A percentile compares a stretch with the other conserved stretches of the same genome.
Conservation (phyloP, 2,888 invertebrate species). For the Macaria notata region DNA sequence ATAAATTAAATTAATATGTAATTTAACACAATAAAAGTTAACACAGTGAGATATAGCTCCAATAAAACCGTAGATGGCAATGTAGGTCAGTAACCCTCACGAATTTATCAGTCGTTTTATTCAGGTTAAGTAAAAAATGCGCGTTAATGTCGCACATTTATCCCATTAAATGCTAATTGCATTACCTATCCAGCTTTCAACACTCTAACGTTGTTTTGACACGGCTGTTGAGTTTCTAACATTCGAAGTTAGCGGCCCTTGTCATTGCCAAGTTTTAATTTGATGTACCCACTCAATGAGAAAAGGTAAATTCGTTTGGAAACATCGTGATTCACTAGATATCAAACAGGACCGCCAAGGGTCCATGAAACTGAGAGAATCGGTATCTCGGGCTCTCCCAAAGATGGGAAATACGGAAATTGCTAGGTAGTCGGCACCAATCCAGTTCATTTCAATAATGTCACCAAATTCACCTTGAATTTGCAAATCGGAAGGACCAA, state of each 20-base stretch:
- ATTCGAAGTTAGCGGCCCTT: constrained; percentile 16
- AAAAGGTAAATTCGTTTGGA: constrained; percentile 16
- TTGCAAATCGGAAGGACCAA: constrained; percentile 27
- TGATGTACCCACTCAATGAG: constrained; percentile 16
- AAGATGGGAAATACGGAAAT: constrained; percentile 23
- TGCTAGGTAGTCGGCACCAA: constrained; percentile 31
- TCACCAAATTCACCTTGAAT: constrained; percentile 29
- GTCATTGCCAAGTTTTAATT: constrained; percentile 26
- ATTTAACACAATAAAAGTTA: no score
- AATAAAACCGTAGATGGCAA: no score
- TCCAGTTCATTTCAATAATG: constrained; percentile 28
- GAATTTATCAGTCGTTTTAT: constrained; percentile 6
- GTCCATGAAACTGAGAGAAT: not conserved
- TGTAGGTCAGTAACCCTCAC: no score
- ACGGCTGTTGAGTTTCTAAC: constrained; percentile 22
- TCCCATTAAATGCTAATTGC: constrained; percentile 33
- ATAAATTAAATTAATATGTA: no score
- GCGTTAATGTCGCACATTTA: constrained; percentile 30
- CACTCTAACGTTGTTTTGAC: constrained; percentile 30
- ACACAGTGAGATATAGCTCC: no score
- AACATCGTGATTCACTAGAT: constrained; percentile 12
- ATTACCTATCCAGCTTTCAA: constrained; percentile 32
- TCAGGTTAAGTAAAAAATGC: constrained; percentile 22
- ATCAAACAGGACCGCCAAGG: constrained; percentile 3
- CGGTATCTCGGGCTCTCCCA: not conserved